Conservation (phyloP, 1,140 invertebrate species). For the Araneus ventricosus region DNA sequence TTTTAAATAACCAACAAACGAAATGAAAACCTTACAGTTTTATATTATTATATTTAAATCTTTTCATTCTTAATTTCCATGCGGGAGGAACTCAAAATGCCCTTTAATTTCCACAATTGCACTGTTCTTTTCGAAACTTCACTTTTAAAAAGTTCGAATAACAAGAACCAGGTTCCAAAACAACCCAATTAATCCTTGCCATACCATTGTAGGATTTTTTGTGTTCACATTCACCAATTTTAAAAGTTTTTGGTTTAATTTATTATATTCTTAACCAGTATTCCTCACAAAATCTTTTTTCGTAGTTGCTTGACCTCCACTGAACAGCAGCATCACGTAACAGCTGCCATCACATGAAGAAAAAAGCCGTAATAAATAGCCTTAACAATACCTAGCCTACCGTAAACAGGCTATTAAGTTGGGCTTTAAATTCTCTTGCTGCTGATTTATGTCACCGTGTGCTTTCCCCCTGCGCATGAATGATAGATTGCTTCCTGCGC, state of each 20-base stretch:
- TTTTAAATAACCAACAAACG: too few relatives aligned
- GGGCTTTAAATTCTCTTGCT: slow-evolving; percentile 20
- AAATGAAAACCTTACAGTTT: too few relatives aligned
- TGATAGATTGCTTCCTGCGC: slow-evolving; percentile 13
- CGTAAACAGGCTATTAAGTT: slow-evolving; percentile 52
- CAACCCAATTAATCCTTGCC: neutral
- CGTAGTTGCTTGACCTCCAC: neutral
- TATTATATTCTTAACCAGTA: neutral
- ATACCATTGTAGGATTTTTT: neutral
- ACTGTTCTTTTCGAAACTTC: too few relatives aligned
- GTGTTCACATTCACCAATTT: neutral
- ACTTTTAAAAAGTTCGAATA: neutral
- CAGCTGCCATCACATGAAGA: slow-evolving; percentile 6
- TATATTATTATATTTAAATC: too few relatives aligned
- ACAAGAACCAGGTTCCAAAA: neutral
- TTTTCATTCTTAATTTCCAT: too few relatives aligned
- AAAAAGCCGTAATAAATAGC: slow-evolving; percentile 38
- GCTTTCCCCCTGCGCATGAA: neutral
- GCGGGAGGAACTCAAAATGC: too few relatives aligned
- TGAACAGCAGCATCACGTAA: neutral
- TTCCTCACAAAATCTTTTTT: neutral
- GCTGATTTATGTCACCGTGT: neutral
- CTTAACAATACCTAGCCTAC: slow-evolving; percentile 47
- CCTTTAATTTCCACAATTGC: too few relatives aligned
- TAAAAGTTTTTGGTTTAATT: neutral